Percentiles rank a stretch among this genome's conserved stretches.
These are phyloP conservation scores for Dicranocentrus wangi DNA, from an alignment of 2,888 invertebrate species.

Conservation along the genomic window DNA sequence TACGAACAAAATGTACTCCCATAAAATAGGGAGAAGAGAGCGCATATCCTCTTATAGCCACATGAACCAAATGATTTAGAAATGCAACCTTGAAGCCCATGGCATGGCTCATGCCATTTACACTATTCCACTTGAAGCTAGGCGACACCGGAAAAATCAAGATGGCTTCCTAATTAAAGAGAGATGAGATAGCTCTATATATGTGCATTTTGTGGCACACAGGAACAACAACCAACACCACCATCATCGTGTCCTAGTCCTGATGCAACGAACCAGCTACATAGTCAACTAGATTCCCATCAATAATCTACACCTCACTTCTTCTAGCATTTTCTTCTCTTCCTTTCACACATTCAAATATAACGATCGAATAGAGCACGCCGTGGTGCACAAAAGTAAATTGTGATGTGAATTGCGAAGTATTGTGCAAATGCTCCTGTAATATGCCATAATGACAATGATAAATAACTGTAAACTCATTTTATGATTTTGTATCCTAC, in stretches of 20 bases:
- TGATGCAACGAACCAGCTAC: constrained; percentile 46
- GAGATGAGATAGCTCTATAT: constrained; percentile 60
- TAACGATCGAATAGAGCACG: neutral
- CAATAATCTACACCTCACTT: constrained; percentile 54
- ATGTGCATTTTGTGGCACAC: constrained; percentile 60
- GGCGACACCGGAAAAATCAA: constrained; percentile 66
- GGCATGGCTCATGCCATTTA: constrained; percentile 60
- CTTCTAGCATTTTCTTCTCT: constrained; percentile 19
- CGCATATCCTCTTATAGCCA: neutral
- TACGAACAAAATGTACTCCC: constrained; percentile 17
- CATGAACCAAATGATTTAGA: constrained; percentile 41
- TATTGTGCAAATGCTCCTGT: constrained; percentile 29
- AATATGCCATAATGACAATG: constrained; percentile 32
- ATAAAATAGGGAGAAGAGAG: neutral
- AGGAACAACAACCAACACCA: constrained; percentile 14
- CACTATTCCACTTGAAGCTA: constrained; percentile 59
- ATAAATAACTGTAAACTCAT: constrained; percentile 39
- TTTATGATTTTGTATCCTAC: constrained; percentile 33
- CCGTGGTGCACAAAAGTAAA: neutral
- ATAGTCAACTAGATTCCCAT: constrained; percentile 45
- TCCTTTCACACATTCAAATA: constrained; percentile 23
- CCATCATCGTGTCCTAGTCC: constrained; percentile 28
- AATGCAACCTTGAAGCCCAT: constrained; percentile 57
- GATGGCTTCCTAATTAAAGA: constrained; percentile 66
- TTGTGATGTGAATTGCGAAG: constrained; percentile 4